phyloP scores from a whole-genome alignment of 2,113 vertebrate species.

The Mandrillus leucophaeus region DNA sequence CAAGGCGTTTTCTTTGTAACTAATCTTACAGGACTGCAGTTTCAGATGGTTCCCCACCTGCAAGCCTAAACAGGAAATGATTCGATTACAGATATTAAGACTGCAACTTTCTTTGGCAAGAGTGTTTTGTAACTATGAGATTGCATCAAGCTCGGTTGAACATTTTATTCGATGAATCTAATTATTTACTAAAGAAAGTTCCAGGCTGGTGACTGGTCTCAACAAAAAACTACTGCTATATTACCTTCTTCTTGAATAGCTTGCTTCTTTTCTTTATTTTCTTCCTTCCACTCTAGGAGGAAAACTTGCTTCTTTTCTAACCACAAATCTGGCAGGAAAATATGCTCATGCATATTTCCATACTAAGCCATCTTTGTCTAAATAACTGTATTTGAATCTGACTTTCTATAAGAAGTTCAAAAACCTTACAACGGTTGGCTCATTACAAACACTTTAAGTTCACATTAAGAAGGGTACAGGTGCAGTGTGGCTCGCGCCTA shows the following conservation, averaged over 20 bases:
- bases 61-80: conserved; percentile 65
- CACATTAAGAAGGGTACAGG: not conserved
- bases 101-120: conserved; percentile 66
- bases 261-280: conserved; percentile 1
- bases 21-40: conserved; percentile 4
- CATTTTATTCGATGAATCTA: not conserved
- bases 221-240: not conserved
- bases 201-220: not conserved
- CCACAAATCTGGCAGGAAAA: conserved; percentile 18
- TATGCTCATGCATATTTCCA: not conserved
- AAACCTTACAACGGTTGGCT: not conserved
- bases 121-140: conserved; percentile 53
- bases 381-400: conserved; percentile 22
- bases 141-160: conserved; percentile 36
- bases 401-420: not conserved
- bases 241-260: not conserved
- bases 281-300: no score
- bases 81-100: conserved; percentile 57
- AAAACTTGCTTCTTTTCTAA: conserved; percentile 26
- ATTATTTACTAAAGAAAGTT: conserved; percentile 35
- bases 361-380: not conserved
- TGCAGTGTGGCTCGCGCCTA: no score
- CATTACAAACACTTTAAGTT: conserved; percentile 44
- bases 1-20: conserved; percentile 16
- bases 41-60: conserved; percentile 60